Evolutionary conservation across 2,797 vertebrate species (phyloP).

Genomic region (Neomorphus geoffroyi): DNA sequence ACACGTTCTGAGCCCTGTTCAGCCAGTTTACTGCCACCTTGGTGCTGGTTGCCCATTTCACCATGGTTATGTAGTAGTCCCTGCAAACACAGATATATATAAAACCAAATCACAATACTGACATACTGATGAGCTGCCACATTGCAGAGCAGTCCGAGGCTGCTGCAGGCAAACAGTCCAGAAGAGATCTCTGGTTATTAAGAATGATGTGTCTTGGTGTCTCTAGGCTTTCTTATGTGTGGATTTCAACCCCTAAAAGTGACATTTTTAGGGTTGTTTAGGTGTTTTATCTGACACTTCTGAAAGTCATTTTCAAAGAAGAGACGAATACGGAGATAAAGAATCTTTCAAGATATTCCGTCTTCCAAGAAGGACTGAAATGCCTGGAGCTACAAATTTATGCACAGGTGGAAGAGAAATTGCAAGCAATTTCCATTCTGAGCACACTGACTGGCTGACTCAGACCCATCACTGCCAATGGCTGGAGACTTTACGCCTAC

Average conservation of each 20-base stretch:
- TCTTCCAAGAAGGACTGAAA: background rate
- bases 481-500: background rate
- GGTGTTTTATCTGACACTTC: slow-evolving; percentile 34
- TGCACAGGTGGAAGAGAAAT: slow-evolving; percentile 4
- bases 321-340: background rate
- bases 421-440: slow-evolving; percentile 3
- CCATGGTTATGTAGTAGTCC: slow-evolving; percentile 97
- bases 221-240: background rate
- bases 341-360: background rate
- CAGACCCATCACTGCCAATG: background rate
- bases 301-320: slow-evolving; percentile 29
- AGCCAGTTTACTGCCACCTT: slow-evolving; percentile 98
- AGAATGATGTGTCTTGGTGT: background rate
- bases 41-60: slow-evolving; percentile 97
- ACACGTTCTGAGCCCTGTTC: slow-evolving; percentile 96
- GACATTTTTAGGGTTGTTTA: slow-evolving; percentile 10
- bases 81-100: slow-evolving; percentile 56
- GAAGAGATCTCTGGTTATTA: background rate
- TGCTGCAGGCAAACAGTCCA: background rate
- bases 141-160: rapidly evolving
- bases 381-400: background rate
- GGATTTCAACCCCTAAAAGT: background rate
- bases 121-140: background rate
- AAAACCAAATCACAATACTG: background rate
- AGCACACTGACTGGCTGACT: background rate